Evolutionary conservation across 2,797 vertebrate species (phyloP), one percentile per base, ranked within the genome.

Genomic region (Chanos chanos): DNA sequence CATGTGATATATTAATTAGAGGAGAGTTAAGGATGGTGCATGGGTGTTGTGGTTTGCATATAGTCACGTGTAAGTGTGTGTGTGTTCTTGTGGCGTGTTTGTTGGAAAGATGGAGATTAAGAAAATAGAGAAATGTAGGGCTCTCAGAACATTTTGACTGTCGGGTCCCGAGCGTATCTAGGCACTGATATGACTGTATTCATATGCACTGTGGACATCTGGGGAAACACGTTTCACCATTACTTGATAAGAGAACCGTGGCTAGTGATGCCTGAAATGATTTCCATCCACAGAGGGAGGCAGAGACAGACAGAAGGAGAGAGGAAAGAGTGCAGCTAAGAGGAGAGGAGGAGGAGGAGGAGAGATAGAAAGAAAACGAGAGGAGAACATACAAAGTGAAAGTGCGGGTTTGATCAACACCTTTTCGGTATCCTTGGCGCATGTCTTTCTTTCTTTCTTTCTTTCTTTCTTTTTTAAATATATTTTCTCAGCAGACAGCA

Each of bases 251-350:
- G 83, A 81, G 69, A 75, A 70, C 77, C 53, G 70, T 79, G 81
- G 81, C 81, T 79, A 83, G 85, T 70, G 82, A 85, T 81, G 84
- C 87, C 79, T 88, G 85, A 89, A 88, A 88, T 86, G 78, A 88
- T 89, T 87, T 81, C 50, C 57, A 73, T 77, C 73, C 75, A 64
- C 64, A 74, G 74, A 70, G 76, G 33, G 51, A 74, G 53, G 50
- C 61, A 67, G 76, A 79, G 65, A 72, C 66, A 60, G 71, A 81
- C 64, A 68, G 53, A 58, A 77, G 72, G 78, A 36, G 3, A 63
- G 58, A 72, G 13, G 16, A 39, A n/a, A 18, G 22, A 19, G 33
- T 9, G 28, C 21, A 18, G 61, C 31, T 22, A 51, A 55, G 44
- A 10, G 7, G 16, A 45, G 16, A 13, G 9, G 22, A 43, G 21